phyloP scores from a whole-genome alignment of 2,113 vertebrate genomes.

The Prietella phreatophila region DNA sequence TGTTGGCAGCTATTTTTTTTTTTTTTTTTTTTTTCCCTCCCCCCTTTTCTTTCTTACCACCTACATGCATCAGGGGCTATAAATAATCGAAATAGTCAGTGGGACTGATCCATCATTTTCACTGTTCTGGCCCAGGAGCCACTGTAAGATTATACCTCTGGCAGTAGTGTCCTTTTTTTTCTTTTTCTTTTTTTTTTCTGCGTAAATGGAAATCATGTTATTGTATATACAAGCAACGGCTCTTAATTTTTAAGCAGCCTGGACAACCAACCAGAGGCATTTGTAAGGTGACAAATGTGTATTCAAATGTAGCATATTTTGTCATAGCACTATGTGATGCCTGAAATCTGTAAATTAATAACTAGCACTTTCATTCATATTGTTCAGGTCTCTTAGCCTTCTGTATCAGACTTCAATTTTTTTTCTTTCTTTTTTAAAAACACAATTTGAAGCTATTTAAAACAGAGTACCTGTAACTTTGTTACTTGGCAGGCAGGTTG shows the following conservation, averaged over 20 bases:
- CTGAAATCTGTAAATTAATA: slow-evolving; percentile 97
- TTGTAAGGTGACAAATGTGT: slow-evolving; percentile 89
- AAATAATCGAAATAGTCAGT: slow-evolving; percentile 81
- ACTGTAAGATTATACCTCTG: slow-evolving; percentile 88
- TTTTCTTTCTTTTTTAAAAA: slow-evolving; percentile 77
- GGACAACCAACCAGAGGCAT: slow-evolving; percentile 83
- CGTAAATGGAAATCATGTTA: slow-evolving; percentile 77
- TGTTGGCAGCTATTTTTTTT: slow-evolving; percentile 79
- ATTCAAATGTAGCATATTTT: slow-evolving; percentile 99
- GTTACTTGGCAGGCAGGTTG: slow-evolving; percentile 79
- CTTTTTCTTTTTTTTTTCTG: slow-evolving; percentile 69
- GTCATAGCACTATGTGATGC: slow-evolving; percentile 97
- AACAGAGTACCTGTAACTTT: slow-evolving; percentile 81
- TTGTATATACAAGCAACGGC: slow-evolving; percentile 92
- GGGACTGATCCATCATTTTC: slow-evolving; percentile 87
- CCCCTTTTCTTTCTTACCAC: slow-evolving; percentile 70
- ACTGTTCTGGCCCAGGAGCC: slow-evolving; percentile 82
- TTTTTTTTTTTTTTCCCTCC: too few relatives aligned
- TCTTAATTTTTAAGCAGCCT: slow-evolving; percentile 85
- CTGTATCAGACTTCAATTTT: slow-evolving; percentile 98
- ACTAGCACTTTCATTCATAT: slow-evolving; percentile 99
- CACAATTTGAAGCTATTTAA: slow-evolving; percentile 83
- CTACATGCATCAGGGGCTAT: slow-evolving; percentile 75
- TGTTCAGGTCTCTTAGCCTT: slow-evolving; percentile 98
- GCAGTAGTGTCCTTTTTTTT: slow-evolving; percentile 73